These are phyloP conservation scores for Poeciliopsis occidentalis DNA, from an alignment of 2,113 vertebrate genomes.

Conservation along the genomic window DNA sequence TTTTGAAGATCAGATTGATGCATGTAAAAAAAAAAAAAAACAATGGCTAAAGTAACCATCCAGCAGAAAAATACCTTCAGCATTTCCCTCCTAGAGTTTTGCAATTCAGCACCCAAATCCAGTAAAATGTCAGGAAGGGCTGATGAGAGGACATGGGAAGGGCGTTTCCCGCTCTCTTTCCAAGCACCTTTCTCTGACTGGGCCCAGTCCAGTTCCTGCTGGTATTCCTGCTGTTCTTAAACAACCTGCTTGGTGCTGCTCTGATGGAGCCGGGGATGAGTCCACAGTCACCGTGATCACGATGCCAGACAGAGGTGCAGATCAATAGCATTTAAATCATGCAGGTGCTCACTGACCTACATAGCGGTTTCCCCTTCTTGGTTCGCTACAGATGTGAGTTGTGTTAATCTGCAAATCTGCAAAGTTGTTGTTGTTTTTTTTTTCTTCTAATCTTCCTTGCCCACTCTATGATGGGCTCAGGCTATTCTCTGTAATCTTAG, in stretches of 20 bases:
- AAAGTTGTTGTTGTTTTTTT: constrained; percentile 55
- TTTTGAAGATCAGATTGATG: too few relatives aligned
- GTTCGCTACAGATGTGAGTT: constrained; percentile 66
- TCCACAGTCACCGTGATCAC: not conserved
- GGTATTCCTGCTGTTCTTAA: constrained; percentile 18
- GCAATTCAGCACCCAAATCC: not conserved
- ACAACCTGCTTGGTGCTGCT: constrained; percentile 2
- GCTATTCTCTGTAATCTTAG: constrained; percentile 73
- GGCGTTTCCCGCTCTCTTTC: constrained; percentile 25
- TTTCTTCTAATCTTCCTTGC: constrained; percentile 69
- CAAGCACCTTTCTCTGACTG: too few relatives aligned
- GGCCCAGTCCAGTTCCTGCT: constrained; percentile 29
- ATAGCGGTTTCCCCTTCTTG: constrained; percentile 43
- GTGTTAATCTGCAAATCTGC: constrained; percentile 66
- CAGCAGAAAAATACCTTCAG: too few relatives aligned
- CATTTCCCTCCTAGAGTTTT: too few relatives aligned
- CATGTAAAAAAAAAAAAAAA: too few relatives aligned
- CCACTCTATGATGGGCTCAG: constrained; percentile 44
- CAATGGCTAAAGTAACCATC: too few relatives aligned
- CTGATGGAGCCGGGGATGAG: not conserved
- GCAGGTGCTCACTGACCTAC: constrained; percentile 70
- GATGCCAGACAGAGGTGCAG: not conserved
- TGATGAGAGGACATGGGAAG: constrained; percentile 46
- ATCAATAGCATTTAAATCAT: constrained; percentile 57
- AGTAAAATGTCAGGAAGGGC: constrained; percentile 46